Evolutionary conservation across 2,888 invertebrate genomes (phyloP).

Genomic region (Yponomeuta malinellus): DNA sequence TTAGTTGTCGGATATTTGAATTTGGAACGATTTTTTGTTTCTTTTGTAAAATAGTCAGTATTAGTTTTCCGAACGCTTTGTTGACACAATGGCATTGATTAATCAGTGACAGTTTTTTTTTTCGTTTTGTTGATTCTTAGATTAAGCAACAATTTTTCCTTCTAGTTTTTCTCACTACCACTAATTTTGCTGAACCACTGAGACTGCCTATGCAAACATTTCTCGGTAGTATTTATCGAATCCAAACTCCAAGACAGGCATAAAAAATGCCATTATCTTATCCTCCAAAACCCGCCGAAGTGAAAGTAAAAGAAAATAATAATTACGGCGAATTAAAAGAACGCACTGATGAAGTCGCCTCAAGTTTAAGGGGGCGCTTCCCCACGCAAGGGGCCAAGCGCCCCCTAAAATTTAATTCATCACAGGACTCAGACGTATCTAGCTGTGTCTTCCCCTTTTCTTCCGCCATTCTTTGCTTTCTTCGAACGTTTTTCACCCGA

Average conservation of each 20-base stretch:
- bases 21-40: neutral
- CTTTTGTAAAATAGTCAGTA: neutral
- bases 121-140: too few relatives aligned
- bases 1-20: neutral
- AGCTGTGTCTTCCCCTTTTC: constrained; percentile 65
- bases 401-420: constrained; percentile 76
- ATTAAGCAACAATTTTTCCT: too few relatives aligned
- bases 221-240: neutral
- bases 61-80: neutral
- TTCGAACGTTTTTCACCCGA: constrained; percentile 68
- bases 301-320: constrained; percentile 31
- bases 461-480: constrained; percentile 73
- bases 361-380: constrained; percentile 57
- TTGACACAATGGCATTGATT: neutral
- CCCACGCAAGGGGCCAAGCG: constrained; percentile 37
- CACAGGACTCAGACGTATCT: constrained; percentile 67
- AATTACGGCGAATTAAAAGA: constrained; percentile 68
- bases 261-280: neutral
- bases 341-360: constrained; percentile 64
- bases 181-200: too few relatives aligned
- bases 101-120: too few relatives aligned
- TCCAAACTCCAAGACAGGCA: neutral
- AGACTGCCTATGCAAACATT: too few relatives aligned
- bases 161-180: too few relatives aligned
- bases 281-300: neutral